Evolutionary conservation across 2,888 invertebrate genomes (phyloP), one percentile per base, ranked within the genome.

Genomic region (Empis stercorea): DNA sequence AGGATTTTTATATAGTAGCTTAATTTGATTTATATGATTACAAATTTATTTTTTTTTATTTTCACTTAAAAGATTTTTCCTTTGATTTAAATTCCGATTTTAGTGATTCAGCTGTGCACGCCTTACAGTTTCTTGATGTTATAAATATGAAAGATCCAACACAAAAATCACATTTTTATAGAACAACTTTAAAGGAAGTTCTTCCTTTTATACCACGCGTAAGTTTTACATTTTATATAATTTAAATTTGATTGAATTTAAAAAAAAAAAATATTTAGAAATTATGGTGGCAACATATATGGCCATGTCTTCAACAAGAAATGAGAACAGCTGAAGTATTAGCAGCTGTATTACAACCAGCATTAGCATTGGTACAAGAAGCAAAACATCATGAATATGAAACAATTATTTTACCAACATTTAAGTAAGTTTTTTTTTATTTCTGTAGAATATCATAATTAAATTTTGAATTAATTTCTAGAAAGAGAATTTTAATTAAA

Each of bases 251-350:
- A 9, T 43, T 23, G 42, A 39, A 32, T 47, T 44, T 43, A 38
- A 41, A 47, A n/a, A n/a, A n/a, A 50, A 52, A 41, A 30, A 44
- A 38, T 53, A 71, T 73, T 45, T 76, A 96, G 95, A 95, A 94
- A 86, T 74, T 95, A 45, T 87, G 93, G 78, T 94, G 91, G 76
- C 88, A 88, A 66, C 89, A 89, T 66, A 83, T 95, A 43, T 92
- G 94, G 86, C 92, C 93, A 32, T 81, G 83, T 56, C 73, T 96
- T 51, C 83, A 86, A 61, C 78, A 81, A 55, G 94, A 95, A 68
- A 80, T 93, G 71, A 79, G 80, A 59, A 80, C 83, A 20, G 81
- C 85, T 51, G 93, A 94, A 62, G 87, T 91, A 16, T 73, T 94
- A 53, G 86, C 89, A 0, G 82, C 89, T 0, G 89, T 87, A 10